phyloP scores from a whole-genome alignment of 1,140 invertebrate genomes.

The Cydia pomonella region DNA sequence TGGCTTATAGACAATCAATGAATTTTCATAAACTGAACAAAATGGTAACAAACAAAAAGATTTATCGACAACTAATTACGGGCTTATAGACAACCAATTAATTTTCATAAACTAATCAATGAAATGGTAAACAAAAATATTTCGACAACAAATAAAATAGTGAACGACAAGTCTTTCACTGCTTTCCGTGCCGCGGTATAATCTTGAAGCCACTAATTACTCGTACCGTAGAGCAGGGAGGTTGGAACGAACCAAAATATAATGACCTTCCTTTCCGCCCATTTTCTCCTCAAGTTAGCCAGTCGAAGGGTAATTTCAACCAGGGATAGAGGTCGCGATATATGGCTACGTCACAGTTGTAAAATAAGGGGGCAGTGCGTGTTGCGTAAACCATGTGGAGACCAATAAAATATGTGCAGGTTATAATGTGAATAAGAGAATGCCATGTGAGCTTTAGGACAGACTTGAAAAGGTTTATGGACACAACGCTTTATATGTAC shows the following conservation, averaged over 20 bases:
- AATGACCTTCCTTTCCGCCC: neutral
- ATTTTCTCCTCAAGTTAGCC: neutral
- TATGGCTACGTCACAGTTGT: conserved; percentile 20
- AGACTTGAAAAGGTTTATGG: conserved; percentile 34
- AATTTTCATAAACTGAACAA: no score
- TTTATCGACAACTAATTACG: conserved; percentile 35
- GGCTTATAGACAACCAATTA: neutral
- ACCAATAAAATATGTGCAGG: conserved; percentile 36
- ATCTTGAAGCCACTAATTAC: conserved; percentile 39
- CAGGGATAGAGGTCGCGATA: neutral
- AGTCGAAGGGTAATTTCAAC: neutral
- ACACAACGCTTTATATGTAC: neutral
- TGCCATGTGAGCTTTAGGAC: conserved; percentile 35
- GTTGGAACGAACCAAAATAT: conserved; percentile 7
- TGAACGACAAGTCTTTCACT: conserved; percentile 22
- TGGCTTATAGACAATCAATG: no score
- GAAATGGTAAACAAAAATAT: conserved; percentile 42
- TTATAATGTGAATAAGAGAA: conserved; percentile 38
- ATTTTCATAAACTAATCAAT: conserved; percentile 38
- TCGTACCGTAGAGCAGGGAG: conserved; percentile 22
- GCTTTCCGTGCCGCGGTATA: conserved; percentile 37
- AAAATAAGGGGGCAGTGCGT: conserved; percentile 27
- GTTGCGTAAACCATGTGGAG: conserved; percentile 31
- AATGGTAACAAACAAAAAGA: no score
- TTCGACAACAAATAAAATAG: no score